Evolutionary conservation across 2,888 invertebrate species (phyloP), one percentile per base, ranked within the genome.

Genomic region (Caenorhabditis afra): DNA sequence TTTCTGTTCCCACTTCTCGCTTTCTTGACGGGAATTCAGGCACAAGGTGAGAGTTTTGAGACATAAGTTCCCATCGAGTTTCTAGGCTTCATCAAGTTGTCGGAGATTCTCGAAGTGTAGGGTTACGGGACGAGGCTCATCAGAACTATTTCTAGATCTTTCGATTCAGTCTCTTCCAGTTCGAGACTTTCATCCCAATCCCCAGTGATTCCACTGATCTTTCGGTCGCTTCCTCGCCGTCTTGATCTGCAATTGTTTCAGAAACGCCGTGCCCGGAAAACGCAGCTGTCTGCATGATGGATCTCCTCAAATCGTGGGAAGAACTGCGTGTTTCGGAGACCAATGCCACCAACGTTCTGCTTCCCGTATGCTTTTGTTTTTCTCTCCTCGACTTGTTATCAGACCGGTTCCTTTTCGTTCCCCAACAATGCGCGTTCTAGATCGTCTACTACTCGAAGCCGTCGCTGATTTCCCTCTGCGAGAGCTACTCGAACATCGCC

Each of bases 251-350:
- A 29, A 35, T 37, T 53, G 4, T 57, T 58, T 22, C 22, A 23
- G 29, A 29, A 49, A 18, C 44, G 14, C 16, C 53, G 62, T 79
- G 79, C 16, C 53, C 74, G 8, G 59, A 68, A 47, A 79, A 79
- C 57, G 59, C 79, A 22, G 39, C 70, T 16, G 20, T 79, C 23
- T 80, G 80, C 49, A 75, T 80, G 75, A 23, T 71, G 35, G 75
- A 75, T 8, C 57, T 80, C 14, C 62, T 80, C 16, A 68, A 66
- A 47, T 37, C 57, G 23, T 80, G 80, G 80, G 80, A 80, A 53
- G 59, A 66, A 62, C 23, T 76, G 23, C 53, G 75, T 49, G 20
- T 68, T 1, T 55, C 47, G 10, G 80, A 80, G 29, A 70, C 50
- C 14, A 58, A 66, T 58, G 70, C 80, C 37, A 57, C 75, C 8